Conservation (phyloP, 2,888 invertebrate species). For the Mesorhabditis belari region DNA sequence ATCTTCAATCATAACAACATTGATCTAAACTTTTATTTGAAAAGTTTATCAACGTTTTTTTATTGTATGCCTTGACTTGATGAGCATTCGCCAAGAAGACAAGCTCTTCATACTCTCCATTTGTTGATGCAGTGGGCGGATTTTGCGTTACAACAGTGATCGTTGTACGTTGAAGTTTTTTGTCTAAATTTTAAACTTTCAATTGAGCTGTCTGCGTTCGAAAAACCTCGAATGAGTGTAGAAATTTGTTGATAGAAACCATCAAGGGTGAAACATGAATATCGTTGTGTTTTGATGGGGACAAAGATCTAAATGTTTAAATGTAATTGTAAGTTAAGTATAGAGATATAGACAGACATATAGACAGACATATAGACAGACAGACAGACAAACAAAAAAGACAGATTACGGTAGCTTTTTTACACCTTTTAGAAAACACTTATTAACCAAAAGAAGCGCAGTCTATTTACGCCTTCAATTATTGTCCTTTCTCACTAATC, state of each 20-base stretch:
- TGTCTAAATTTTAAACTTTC: not conserved
- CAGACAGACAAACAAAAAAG: too few relatives aligned
- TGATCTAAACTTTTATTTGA: not conserved
- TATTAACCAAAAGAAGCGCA: too few relatives aligned
- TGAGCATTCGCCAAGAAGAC: not conserved
- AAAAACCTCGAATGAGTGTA: too few relatives aligned
- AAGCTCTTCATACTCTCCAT: not conserved
- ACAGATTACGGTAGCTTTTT: too few relatives aligned
- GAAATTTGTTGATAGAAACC: not conserved
- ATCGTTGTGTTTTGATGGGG: not conserved
- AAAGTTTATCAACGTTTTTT: not conserved
- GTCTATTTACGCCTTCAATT: too few relatives aligned
- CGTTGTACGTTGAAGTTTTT: not conserved
- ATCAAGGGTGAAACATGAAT: not conserved
- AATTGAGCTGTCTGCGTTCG: too few relatives aligned
- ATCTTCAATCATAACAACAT: not conserved
- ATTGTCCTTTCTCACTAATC: too few relatives aligned
- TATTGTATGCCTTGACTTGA: not conserved
- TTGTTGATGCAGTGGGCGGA: not conserved
- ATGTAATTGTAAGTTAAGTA: too few relatives aligned
- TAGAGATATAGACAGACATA: too few relatives aligned
- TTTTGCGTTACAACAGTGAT: not conserved
- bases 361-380: too few relatives aligned
- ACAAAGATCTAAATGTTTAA: too few relatives aligned
- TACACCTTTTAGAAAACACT: too few relatives aligned